Conservation (phyloP, 2,113 vertebrate species). For the Cavia aperea region DNA sequence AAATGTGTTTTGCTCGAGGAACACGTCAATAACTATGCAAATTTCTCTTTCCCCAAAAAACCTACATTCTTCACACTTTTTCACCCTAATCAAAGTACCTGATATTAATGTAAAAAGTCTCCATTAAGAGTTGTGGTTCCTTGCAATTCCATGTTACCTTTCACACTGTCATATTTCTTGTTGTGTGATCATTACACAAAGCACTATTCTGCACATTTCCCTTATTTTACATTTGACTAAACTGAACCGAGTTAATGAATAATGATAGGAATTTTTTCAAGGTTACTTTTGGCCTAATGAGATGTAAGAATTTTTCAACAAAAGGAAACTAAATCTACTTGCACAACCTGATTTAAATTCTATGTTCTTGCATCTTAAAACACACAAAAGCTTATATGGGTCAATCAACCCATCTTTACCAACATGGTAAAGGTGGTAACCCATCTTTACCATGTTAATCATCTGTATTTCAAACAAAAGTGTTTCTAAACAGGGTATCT, state of each 20-base stretch:
- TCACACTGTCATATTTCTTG: conserved; percentile 36
- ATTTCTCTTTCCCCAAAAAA: conserved; percentile 34
- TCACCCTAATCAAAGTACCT: conserved; percentile 19
- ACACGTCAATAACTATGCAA: conserved; percentile 10
- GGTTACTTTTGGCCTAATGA: background rate
- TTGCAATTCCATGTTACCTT: conserved; percentile 2
- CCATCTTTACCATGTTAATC: conserved; percentile 20
- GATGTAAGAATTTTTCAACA: conserved; percentile 50
- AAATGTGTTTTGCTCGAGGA: conserved; percentile 54
- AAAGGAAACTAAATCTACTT: conserved; percentile 19
- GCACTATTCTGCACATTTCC: conserved; percentile 23
- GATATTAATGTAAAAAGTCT: conserved; percentile 15
- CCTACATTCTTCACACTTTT: background rate
- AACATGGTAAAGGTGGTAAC: background rate
- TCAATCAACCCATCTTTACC: conserved; percentile 11
- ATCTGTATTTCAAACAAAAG: conserved; percentile 4
- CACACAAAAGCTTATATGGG: background rate
- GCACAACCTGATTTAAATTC: conserved; percentile 37
- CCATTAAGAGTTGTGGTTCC: background rate
- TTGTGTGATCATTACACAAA: conserved; percentile 32
- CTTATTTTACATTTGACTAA: conserved; percentile 33
- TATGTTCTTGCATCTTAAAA: conserved; percentile 36
- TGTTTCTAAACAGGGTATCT: background rate
- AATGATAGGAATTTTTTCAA: conserved; percentile 47
- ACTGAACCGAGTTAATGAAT: conserved; percentile 66